Evolutionary conservation across 2,113 vertebrate species (phyloP), one percentile per base, ranked within the genome.

Genomic region (Thunnus thynnus): DNA sequence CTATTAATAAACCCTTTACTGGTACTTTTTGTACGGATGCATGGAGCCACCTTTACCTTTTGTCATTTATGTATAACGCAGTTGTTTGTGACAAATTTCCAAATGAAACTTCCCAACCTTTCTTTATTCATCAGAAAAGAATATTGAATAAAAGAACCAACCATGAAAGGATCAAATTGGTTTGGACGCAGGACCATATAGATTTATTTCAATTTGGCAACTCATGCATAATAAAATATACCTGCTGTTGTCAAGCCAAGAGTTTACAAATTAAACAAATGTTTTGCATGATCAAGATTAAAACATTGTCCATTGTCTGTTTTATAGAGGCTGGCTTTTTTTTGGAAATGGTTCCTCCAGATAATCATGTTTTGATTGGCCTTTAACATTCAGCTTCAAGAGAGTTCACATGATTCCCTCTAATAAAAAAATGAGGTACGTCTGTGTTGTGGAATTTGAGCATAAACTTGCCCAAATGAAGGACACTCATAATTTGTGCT

Each of bases 401-500:
- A 71, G 44, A 27, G 5, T 41, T 51, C 0, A 57, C 10, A 30
- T 18, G 20, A 78, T 47, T 67, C 36, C 50, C 16, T 52, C 13
- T 20, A 22, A 60, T 47, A 71, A 52, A 80, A 75, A 73, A 72
- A 56, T 50, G 81, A 89, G 76, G 78, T 86, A 83, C 14, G 0
- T 3, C 65, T 76, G 71, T 76, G 51, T 64, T 73, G 46, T 73
- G 67, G 32, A 25, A 56, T 75, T 71, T 75, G 63, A 76, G 72
- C 36, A 20, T 61, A 18, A 48, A 70, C 57, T 75, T 4, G 22
- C 48, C 54, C 54, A 73, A 63, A 80, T 56, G 65, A 84, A 74
- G 12, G 72, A 62, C 80, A 79, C 60, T 80, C 36, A 51, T 32
- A 74, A 12, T 25, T 86, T 86, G 85, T 87, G 72, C 80, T 86